Evolutionary conservation across 2,113 vertebrate species (phyloP).

Genomic region (Tenrec ecaudatus): DNA sequence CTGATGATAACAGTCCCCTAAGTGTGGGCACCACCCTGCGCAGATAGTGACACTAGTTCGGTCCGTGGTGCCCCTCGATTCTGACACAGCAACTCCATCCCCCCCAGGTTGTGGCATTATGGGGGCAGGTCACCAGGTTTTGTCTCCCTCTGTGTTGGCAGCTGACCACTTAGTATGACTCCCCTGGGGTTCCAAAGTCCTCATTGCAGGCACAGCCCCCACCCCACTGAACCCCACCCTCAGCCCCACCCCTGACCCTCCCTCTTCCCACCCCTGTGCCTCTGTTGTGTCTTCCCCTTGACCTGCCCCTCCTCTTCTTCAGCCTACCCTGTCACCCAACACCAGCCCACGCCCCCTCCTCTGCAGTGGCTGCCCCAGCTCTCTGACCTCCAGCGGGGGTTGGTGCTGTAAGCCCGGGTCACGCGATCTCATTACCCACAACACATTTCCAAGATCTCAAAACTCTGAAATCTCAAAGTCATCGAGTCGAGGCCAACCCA

Average conservation of each 20-base stretch:
- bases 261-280: neutral
- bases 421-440: neutral
- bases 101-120: neutral
- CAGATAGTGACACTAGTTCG: neutral
- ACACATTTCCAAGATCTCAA: neutral
- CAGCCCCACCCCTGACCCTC: neutral
- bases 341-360: neutral
- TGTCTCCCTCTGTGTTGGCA: neutral
- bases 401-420: neutral
- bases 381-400: neutral
- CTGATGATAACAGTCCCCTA: neutral
- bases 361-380: neutral
- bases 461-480: neutral
- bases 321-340: neutral
- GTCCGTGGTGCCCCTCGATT: neutral
- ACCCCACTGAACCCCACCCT: too few relatives aligned
- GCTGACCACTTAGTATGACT: too few relatives aligned
- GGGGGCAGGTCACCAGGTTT: neutral
- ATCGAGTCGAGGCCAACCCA: neutral
- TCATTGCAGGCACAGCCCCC: too few relatives aligned
- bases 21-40: rapidly evolving
- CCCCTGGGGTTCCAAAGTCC: neutral
- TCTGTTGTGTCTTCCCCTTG: too few relatives aligned
- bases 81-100: neutral
- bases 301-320: neutral